Conservation (phyloP, 2,888 invertebrate species). For the Ptilodon capucinus region DNA sequence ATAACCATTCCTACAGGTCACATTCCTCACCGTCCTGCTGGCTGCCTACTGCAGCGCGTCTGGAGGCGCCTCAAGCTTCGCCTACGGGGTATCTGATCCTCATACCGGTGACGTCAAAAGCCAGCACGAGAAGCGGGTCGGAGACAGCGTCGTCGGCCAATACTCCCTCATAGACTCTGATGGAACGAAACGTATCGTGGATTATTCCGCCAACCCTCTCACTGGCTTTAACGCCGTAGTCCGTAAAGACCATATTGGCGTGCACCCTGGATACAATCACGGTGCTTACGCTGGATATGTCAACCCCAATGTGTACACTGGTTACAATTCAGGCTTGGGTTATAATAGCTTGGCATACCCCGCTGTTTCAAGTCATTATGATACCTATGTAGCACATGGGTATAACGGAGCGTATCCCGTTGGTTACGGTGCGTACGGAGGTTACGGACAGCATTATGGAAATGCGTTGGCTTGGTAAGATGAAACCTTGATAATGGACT, state of each 20-base stretch:
- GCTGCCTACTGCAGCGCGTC: conserved; percentile 46
- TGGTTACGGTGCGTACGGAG: not conserved
- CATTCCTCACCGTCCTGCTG: conserved; percentile 50
- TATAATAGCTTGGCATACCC: not conserved
- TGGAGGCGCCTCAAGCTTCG: conserved; percentile 63
- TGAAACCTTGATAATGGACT: no score
- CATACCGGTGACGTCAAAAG: conserved; percentile 77
- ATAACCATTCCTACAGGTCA: conserved; percentile 44
- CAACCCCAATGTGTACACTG: conserved; percentile 1
- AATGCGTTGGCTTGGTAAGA: not conserved
- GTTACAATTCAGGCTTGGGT: conserved; percentile 4
- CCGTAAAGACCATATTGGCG: conserved; percentile 49
- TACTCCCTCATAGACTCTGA: conserved; percentile 77
- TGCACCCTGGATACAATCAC: not conserved
- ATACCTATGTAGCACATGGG: conserved; percentile 1
- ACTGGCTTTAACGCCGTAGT: conserved; percentile 79
- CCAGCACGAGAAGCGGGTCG: conserved; percentile 73
- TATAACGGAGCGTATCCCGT: not conserved
- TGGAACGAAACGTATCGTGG: conserved; percentile 73
- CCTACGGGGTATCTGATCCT: conserved; percentile 77
- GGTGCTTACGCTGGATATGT: conserved; percentile 1
- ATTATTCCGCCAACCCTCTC: conserved; percentile 71
- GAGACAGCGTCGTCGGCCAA: conserved; percentile 74
- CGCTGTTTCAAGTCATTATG: not conserved
- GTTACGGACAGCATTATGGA: not conserved